Evolutionary conservation across 2,888 invertebrate genomes (phyloP).

Genomic region (Chirona hameri): DNA sequence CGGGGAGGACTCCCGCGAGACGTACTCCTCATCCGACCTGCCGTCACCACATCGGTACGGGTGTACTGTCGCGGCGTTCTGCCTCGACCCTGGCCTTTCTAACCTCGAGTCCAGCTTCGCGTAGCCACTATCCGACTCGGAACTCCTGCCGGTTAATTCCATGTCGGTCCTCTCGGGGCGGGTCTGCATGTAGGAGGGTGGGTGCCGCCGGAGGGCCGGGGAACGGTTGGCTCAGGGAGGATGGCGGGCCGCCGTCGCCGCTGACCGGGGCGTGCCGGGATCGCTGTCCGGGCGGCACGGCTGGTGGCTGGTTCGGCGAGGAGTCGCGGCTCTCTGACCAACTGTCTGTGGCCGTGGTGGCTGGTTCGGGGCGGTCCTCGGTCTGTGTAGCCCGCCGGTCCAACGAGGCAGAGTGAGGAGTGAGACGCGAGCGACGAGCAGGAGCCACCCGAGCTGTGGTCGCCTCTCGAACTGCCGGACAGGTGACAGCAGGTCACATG

Average conservation of each 20-base stretch:
- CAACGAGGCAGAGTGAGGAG: conserved; percentile 39
- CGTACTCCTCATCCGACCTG: not conserved
- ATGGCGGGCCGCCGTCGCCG: not conserved
- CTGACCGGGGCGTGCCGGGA: not conserved
- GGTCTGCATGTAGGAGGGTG: conserved; percentile 9
- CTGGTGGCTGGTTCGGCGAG: conserved; percentile 44
- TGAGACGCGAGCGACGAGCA: not conserved
- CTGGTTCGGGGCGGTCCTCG: conserved; percentile 35
- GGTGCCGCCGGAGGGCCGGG: conserved; percentile 36
- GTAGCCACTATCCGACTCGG: not conserved
- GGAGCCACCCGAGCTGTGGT: not conserved
- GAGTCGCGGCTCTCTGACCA: conserved; percentile 44
- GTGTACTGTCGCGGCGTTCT: not conserved
- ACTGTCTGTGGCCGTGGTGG: conserved; percentile 38
- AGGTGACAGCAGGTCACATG: not conserved
- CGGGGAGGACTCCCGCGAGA: not conserved
- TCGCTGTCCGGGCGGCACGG: conserved; percentile 32
- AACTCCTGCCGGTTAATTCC: not conserved
- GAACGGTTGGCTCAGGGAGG: conserved; percentile 34
- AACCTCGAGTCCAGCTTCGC: not conserved
- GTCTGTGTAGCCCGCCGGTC: conserved; percentile 33
- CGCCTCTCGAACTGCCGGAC: not conserved
- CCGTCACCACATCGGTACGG: not conserved
- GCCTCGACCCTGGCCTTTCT: not conserved
- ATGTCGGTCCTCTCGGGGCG: not conserved